These are phyloP conservation scores for Microtus ochrogaster DNA, from an alignment of 2,113 vertebrate genomes.

Conservation along the genomic window DNA sequence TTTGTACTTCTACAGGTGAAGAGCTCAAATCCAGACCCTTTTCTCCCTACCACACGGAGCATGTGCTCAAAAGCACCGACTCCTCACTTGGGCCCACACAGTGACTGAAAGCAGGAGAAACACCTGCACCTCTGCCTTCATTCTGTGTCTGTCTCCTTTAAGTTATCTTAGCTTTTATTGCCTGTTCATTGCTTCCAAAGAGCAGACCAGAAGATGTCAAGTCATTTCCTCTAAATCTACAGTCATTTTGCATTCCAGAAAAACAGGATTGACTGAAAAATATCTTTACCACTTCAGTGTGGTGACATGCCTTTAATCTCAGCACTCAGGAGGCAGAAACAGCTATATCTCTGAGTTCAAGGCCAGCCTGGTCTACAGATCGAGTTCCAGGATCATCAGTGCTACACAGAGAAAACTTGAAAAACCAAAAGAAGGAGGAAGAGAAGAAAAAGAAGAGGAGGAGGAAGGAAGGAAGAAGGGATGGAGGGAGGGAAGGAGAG, in stretches of 20 bases:
- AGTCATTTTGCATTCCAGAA: not conserved
- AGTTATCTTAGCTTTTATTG: too few species aligned
- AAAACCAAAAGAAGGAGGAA: not conserved
- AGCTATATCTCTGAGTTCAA: not conserved
- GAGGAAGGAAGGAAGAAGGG: too few species aligned
- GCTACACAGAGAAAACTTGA: not conserved
- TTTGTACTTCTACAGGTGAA: not conserved
- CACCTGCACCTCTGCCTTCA: not conserved
- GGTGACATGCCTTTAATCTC: not conserved
- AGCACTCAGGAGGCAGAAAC: not conserved
- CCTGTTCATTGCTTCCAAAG: not conserved
- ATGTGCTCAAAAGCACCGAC: not conserved
- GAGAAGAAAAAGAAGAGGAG: too few species aligned
- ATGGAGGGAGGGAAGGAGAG: not conserved
- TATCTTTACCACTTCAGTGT: not conserved
- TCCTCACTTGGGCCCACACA: not conserved
- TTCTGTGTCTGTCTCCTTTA: not conserved
- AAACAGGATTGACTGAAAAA: not conserved
- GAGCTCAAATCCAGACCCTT: not conserved
- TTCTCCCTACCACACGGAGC: not conserved
- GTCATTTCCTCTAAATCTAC: not conserved
- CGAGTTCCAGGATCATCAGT: not conserved
- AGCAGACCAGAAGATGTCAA: not conserved
- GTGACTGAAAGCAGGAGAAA: not conserved
- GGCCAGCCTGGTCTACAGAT: not conserved